Base-by-base conservation (phyloP, 2,113 vertebrate species). In the Clarias gariepinus region DNA sequence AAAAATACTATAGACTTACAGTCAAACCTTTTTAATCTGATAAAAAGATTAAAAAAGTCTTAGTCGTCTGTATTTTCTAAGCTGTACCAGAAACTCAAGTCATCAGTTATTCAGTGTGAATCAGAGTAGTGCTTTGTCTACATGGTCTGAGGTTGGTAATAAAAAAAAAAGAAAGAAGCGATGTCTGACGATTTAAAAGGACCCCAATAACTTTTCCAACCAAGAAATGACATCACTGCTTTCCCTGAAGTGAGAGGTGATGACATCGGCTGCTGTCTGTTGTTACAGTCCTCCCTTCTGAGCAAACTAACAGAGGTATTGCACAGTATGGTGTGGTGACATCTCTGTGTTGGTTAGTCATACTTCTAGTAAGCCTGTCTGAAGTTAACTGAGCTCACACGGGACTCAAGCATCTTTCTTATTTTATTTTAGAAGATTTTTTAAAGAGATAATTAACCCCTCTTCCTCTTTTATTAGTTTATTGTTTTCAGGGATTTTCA, bases 301-400 rank as follows among this genome's bases (percentile, higher is more conserved):
- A 92, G 94, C 92, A 96, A 92, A 93, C 92, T 96, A 92, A 94
- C 93, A 57, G 94, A 97, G 95, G 95, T 96, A 96, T 95, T 94
- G 88, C 92, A 89, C 89, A 92, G 91, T 87, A 92, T 12, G 91
- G 68, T 91, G 89, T 90, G 86, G 90, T 89, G 66, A 83, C 66
- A 69, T 81, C 73, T 16, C 86, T 19, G 19, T 68, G n/a, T 87
- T 57, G 78, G 12, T 79, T 53, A 63, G 89, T 63, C 87, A 30
- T 79, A 88, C 55, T 61, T 81, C 63, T 85, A 86, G 2, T 88
- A 82, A 88, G 82, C 66, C 90, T 83, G 87, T 74, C 58, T 87
- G 64, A 89, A 78, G 74, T 83, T 23, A 55, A 33, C 19, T 30
- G 41, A 41, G 23, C 36, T 30, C 13, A 19, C 23, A 60, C 47